phyloP scores from a whole-genome alignment of 2,888 invertebrate species.

The Rutpela maculata region DNA sequence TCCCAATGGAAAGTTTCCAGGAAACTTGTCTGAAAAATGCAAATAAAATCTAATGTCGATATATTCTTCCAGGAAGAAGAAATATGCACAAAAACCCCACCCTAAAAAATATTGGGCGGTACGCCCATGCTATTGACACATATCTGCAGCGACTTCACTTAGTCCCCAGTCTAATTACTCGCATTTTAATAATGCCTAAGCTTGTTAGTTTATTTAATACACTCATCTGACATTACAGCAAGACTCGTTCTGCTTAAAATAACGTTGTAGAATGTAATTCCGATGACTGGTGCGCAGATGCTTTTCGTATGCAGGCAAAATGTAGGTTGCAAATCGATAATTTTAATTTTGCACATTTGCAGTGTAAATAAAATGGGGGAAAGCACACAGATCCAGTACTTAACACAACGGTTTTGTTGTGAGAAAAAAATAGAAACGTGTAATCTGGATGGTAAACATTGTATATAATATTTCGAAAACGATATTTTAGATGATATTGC shows the following conservation, averaged over 20 bases:
- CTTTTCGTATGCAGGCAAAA: conserved; percentile 1
- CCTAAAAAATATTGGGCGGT: not conserved
- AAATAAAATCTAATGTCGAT: too few relatives aligned
- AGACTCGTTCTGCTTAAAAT: not conserved
- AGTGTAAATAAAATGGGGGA: not conserved
- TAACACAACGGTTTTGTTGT: too few relatives aligned
- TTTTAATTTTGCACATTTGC: not conserved
- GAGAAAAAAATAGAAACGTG: too few relatives aligned
- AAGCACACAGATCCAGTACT: too few relatives aligned
- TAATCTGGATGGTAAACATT: too few relatives aligned
- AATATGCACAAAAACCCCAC: too few relatives aligned
- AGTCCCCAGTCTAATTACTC: conserved; percentile 21
- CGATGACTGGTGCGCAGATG: conserved; percentile 10
- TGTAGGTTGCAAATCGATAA: conserved; percentile 17
- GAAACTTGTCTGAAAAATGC: too few relatives aligned
- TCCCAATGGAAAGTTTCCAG: too few relatives aligned
- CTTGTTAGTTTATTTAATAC: conserved; percentile 3
- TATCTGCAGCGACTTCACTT: conserved; percentile 4
- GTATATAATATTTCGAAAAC: too few relatives aligned
- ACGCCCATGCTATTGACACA: conserved; percentile 5
- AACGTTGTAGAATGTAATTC: not conserved
- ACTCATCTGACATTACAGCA: conserved; percentile 11
- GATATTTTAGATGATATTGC: too few relatives aligned
- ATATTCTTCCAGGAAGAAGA: too few relatives aligned
- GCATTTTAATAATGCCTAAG: conserved; percentile 26